Conservation (phyloP, 2,888 invertebrate genomes). For the Eupithecia exiguata region DNA sequence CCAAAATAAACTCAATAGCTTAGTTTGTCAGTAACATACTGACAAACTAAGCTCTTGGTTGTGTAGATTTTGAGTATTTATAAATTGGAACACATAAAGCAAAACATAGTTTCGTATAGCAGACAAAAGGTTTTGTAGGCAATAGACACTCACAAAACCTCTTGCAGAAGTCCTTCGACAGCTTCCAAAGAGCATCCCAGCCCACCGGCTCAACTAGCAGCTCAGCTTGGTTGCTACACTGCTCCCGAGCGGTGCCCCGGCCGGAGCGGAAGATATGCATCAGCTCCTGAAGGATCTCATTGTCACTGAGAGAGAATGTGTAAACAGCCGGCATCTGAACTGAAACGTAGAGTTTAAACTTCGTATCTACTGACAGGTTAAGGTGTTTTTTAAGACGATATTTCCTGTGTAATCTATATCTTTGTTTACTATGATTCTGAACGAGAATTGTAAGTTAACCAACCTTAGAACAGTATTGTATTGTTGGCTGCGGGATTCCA, state of each 20-base stretch:
- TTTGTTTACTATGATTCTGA: background rate
- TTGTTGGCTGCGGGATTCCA: background rate
- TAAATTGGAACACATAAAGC: background rate
- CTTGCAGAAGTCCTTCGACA: slow-evolving; percentile 86
- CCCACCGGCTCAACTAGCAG: slow-evolving; percentile 86
- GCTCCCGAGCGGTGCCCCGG: slow-evolving; percentile 70
- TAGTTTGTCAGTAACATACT: background rate
- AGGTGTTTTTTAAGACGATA: background rate
- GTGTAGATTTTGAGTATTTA: background rate
- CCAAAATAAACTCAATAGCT: too few relatives aligned
- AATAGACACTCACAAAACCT: slow-evolving; percentile 72
- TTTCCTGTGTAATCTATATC: background rate
- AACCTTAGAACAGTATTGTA: background rate
- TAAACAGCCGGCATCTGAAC: slow-evolving; percentile 68
- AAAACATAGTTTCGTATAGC: background rate
- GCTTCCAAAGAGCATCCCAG: slow-evolving; percentile 89
- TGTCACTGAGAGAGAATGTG: slow-evolving; percentile 71
- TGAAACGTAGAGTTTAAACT: slow-evolving; percentile 7
- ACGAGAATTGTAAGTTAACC: background rate
- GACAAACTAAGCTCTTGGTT: background rate
- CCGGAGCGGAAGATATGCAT: slow-evolving; percentile 68
- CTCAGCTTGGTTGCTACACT: slow-evolving; percentile 80
- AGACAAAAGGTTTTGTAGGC: background rate
- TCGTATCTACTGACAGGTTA: background rate
- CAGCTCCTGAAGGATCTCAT: slow-evolving; percentile 69